phyloP scores from a whole-genome alignment of 2,797 vertebrate genomes.

The Aldrovandia affinis region DNA sequence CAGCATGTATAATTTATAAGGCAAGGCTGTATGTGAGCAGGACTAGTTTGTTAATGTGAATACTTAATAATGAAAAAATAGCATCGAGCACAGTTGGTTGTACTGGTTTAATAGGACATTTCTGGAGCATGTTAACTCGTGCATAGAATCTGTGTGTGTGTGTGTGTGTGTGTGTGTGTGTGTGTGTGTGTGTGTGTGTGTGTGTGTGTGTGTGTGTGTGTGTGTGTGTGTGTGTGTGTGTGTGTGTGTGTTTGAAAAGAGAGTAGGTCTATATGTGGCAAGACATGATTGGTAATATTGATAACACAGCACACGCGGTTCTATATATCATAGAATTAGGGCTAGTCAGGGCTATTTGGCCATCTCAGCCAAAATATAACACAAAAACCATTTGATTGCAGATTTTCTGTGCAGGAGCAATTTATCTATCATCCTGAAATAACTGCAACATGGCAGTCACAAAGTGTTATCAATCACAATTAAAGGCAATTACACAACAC shows the following conservation, averaged over 20 bases:
- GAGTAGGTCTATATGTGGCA: background rate
- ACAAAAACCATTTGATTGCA: background rate
- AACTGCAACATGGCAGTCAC: background rate
- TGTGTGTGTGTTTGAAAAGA: background rate
- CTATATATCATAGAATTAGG: background rate
- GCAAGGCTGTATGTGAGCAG: constrained; percentile 60
- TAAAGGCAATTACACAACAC: background rate
- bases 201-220: background rate
- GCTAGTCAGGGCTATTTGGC: background rate
- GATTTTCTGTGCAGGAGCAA: background rate
- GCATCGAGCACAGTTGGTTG: constrained; percentile 39
- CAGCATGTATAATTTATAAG: constrained; percentile 75
- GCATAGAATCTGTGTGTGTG: constrained; percentile 29
- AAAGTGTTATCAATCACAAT: background rate
- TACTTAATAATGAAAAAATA: constrained; percentile 57
- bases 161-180: background rate
- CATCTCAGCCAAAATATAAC: background rate
- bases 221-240: background rate
- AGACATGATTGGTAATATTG: background rate
- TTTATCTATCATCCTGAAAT: background rate
- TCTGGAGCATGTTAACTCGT: constrained; percentile 41
- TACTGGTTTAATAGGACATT: constrained; percentile 43
- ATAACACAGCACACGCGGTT: background rate
- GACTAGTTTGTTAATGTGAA: constrained; percentile 62
- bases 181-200: background rate